These are phyloP conservation scores for Numenius arquata DNA, from an alignment of 2,113 vertebrate species.

Conservation along the genomic window DNA sequence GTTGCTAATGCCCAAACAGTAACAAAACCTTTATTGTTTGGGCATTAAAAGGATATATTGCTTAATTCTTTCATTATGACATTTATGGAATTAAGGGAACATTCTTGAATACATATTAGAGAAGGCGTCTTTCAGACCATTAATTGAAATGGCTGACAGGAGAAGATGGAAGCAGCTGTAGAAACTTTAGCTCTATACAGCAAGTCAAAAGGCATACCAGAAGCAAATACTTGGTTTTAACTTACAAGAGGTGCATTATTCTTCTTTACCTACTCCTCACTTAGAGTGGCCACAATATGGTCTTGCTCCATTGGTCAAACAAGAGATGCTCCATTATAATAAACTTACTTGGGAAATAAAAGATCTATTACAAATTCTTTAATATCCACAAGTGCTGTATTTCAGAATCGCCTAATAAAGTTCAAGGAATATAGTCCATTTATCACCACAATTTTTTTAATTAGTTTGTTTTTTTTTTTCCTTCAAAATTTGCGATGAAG, in stretches of 20 bases:
- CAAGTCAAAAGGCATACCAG: background rate
- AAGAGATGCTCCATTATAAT: background rate
- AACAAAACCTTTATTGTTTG: background rate
- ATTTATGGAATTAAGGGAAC: background rate
- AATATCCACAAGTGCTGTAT: background rate
- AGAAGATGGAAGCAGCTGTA: background rate
- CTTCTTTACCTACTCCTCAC: background rate
- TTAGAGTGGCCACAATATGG: background rate
- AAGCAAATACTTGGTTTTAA: background rate
- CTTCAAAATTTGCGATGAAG: background rate
- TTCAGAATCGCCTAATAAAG: background rate
- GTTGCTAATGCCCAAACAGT: too few species aligned
- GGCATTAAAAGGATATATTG: background rate
- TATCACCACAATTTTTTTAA: fast-evolving
- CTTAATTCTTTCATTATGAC: background rate
- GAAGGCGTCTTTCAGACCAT: background rate
- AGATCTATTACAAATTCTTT: background rate
- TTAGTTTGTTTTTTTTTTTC: background rate
- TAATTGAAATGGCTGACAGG: background rate
- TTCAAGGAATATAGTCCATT: background rate
- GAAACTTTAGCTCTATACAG: background rate
- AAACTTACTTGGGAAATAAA: background rate
- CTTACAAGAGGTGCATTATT: background rate
- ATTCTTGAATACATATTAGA: background rate
- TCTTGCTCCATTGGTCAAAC: background rate